These are phyloP conservation scores for Rhinolophus sinicus DNA, from an alignment of 2,113 vertebrate genomes.

Conservation along the genomic window DNA sequence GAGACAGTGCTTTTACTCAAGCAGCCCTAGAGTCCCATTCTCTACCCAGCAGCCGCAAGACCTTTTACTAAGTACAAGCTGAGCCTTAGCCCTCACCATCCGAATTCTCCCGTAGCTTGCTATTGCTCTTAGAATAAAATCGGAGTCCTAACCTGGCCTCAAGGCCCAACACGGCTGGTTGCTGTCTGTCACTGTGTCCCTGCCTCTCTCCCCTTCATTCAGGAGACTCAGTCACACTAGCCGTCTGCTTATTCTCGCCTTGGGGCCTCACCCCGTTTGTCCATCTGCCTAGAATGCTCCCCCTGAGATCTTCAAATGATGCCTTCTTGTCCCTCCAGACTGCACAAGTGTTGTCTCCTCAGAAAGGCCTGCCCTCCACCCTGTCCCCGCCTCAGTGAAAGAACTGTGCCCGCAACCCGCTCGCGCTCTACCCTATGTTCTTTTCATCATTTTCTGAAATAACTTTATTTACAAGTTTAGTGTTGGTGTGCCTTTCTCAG, in stretches of 20 bases:
- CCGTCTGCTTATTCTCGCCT: neutral
- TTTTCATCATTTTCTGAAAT: neutral
- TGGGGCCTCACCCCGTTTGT: neutral
- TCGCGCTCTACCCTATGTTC: neutral
- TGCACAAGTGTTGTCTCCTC: neutral
- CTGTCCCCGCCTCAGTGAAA: neutral
- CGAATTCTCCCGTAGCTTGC: neutral
- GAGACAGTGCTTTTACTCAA: rapidly evolving
- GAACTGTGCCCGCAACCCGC: rapidly evolving
- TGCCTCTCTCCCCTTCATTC: neutral
- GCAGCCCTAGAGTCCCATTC: neutral
- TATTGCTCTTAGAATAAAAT: neutral
- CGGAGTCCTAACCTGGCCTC: neutral
- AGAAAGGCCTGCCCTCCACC: neutral
- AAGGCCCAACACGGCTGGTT: neutral
- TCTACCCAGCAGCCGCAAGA: neutral
- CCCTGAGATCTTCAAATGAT: neutral
- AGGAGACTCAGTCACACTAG: neutral
- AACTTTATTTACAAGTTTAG: neutral
- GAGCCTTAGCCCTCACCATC: neutral
- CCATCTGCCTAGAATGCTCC: neutral
- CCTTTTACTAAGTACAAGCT: neutral
- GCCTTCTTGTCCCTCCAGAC: neutral
- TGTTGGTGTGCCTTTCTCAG: neutral
- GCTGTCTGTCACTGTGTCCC: neutral